Evolutionary conservation across 2,888 invertebrate genomes (phyloP).

Genomic region (Frankliniella fusca): DNA sequence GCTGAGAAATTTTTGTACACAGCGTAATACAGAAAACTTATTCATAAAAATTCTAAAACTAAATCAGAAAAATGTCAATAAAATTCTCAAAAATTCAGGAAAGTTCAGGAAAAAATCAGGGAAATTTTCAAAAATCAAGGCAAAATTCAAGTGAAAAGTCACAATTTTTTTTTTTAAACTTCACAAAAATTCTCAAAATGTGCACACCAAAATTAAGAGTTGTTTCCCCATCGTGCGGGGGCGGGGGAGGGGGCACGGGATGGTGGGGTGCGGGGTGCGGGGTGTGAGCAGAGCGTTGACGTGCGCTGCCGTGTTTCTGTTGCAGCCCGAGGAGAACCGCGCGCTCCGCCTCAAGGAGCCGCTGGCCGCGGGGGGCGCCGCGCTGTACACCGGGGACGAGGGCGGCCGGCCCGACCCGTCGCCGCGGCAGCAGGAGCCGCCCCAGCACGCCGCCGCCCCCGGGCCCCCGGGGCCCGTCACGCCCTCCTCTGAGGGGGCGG

Average conservation of each 20-base stretch:
- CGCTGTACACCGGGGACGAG: slow-evolving; percentile 30
- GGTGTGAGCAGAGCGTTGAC: neutral
- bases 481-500: slow-evolving; percentile 41
- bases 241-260: neutral
- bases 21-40: no score
- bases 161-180: no score
- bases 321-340: slow-evolving; percentile 62
- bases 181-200: no score
- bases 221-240: no score
- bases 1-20: no score
- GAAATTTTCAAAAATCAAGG: no score
- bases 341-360: slow-evolving; percentile 67
- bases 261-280: neutral
- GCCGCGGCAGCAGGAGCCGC: slow-evolving; percentile 42
- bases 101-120: no score
- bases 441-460: slow-evolving; percentile 45
- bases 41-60: no score
- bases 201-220: no score
- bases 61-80: no score
- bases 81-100: no score
- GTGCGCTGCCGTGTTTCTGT: slow-evolving; percentile 23
- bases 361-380: slow-evolving; percentile 45
- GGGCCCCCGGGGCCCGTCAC: slow-evolving; percentile 36
- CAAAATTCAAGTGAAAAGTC: no score
- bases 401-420: slow-evolving; percentile 32